Evolutionary conservation across 2,888 invertebrate genomes (phyloP).

Genomic region (Philonicus albiceps): DNA sequence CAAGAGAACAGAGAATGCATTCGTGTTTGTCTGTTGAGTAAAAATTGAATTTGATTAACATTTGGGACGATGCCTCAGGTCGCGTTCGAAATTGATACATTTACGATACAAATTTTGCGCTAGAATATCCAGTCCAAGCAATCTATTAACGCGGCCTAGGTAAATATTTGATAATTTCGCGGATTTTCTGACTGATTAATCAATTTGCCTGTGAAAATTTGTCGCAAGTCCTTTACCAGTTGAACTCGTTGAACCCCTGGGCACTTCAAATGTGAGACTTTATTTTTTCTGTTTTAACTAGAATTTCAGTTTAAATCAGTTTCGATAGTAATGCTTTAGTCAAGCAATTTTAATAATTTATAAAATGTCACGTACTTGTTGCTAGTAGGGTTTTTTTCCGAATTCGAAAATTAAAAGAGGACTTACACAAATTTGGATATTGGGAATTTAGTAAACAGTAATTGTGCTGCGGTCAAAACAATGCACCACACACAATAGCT

Average conservation of each 20-base stretch:
- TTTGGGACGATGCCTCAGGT: constrained; percentile 6
- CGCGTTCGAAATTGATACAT: neutral
- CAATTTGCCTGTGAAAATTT: neutral
- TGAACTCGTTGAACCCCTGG: neutral
- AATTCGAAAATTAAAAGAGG: too few relatives aligned
- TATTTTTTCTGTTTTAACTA: neutral
- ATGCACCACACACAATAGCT: too few relatives aligned
- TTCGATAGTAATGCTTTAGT: neutral
- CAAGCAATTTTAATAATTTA: neutral
- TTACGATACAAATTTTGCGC: neutral
- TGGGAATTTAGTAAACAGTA: too few relatives aligned
- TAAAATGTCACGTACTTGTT: too few relatives aligned
- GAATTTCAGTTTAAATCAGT: neutral
- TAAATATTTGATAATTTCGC: neutral
- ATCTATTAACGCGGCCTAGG: neutral
- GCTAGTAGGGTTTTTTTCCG: too few relatives aligned
- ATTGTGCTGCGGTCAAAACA: too few relatives aligned
- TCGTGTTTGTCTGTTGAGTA: neutral
- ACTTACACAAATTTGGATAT: too few relatives aligned
- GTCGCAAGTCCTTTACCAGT: neutral
- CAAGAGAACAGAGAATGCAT: neutral
- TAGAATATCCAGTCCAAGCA: neutral
- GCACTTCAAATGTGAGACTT: neutral
- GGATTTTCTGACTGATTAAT: neutral
- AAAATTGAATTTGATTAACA: constrained; percentile 20